These are phyloP conservation scores for Antheraea assamensis DNA, from an alignment of 2,888 invertebrate genomes.

Conservation along the genomic window DNA sequence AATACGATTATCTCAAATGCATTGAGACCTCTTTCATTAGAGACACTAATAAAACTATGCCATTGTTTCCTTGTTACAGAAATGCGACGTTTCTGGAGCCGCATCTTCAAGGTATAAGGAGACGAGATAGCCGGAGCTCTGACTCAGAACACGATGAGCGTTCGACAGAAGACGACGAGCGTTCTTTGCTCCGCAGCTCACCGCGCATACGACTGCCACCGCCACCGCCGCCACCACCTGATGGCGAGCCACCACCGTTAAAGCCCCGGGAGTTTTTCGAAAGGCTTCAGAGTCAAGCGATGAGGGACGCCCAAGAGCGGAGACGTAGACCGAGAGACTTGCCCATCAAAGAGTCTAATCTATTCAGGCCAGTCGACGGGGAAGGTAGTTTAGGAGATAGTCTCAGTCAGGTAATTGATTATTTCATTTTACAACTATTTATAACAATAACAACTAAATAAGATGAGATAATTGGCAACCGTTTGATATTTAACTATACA, in stretches of 20 bases:
- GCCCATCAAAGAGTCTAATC: constrained; percentile 53
- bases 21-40: background rate
- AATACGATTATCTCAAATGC: background rate
- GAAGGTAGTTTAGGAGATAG: constrained; percentile 77
- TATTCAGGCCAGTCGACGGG: constrained; percentile 68
- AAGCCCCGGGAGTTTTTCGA: constrained; percentile 82
- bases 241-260: constrained; percentile 76
- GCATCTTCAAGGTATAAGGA: constrained; percentile 84
- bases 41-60: background rate
- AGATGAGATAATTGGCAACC: no score
- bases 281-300: constrained; percentile 74
- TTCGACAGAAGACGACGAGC: constrained; percentile 76
- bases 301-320: constrained; percentile 70
- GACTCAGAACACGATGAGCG: constrained; percentile 79
- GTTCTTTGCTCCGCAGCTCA: constrained; percentile 69
- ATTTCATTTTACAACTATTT: background rate
- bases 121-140: constrained; percentile 74
- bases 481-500: no score
- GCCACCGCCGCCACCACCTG: constrained; percentile 73
- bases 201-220: constrained; percentile 72
- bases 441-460: no score
- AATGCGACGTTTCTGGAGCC: constrained; percentile 89
- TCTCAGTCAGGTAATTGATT: constrained; percentile 71
- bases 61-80: constrained; percentile 78
- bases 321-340: constrained; percentile 59